phyloP scores from a whole-genome alignment of 35 echinoderm and acorn worm genomes.

The Diadema setosum region DNA sequence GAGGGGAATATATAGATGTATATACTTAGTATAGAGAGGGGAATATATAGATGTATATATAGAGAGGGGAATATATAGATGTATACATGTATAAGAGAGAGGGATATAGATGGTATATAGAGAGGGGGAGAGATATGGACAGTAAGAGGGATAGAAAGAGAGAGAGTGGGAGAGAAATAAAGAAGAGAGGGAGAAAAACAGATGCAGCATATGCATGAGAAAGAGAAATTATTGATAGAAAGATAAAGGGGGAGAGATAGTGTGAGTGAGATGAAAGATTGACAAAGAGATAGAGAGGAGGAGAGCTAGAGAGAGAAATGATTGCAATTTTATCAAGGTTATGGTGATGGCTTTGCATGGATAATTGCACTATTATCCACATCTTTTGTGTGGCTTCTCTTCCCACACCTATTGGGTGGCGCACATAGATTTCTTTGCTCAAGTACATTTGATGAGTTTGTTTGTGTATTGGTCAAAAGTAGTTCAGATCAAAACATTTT shows the following conservation, averaged over 20 bases:
- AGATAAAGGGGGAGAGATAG: not conserved
- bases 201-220: too few relatives aligned
- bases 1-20: not conserved
- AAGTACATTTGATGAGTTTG: too few relatives aligned
- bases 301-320: not conserved
- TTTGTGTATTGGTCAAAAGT: too few relatives aligned
- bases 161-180: not conserved
- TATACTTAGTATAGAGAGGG: not conserved
- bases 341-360: too few relatives aligned
- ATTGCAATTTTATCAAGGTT: too few relatives aligned
- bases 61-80: not conserved
- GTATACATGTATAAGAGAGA: not conserved
- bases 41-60: not conserved
- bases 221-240: not conserved
- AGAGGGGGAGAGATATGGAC: not conserved
- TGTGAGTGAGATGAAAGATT: not conserved
- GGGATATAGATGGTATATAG: not conserved
- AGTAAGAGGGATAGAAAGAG: not conserved
- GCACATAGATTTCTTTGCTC: too few relatives aligned
- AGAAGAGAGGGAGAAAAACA: not conserved
- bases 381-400: too few relatives aligned
- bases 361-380: too few relatives aligned
- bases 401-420: not conserved
- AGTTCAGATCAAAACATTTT: too few relatives aligned
- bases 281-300: not conserved